Percentiles rank a stretch among this genome's conserved stretches.
Conservation (phyloP, 2,888 invertebrate species). For the Macroteleia sp. region DNA sequence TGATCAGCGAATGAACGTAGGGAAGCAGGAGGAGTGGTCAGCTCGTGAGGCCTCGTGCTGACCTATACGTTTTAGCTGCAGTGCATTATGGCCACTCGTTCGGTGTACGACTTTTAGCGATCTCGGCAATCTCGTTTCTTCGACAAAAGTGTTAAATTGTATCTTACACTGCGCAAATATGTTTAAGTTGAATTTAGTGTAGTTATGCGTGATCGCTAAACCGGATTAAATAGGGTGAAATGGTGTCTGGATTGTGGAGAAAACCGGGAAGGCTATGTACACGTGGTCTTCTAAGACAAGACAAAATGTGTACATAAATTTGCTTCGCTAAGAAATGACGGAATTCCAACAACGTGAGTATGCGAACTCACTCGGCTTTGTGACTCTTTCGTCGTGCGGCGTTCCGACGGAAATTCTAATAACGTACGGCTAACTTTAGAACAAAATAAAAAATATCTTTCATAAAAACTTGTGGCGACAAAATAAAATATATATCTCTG, state of each 20-base stretch:
- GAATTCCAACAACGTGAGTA: slow-evolving; percentile 58
- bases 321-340: slow-evolving; percentile 32
- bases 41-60: slow-evolving; percentile 78
- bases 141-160: slow-evolving; percentile 31
- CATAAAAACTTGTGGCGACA: too few species aligned
- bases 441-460: slow-evolving; percentile 1
- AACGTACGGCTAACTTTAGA: slow-evolving; percentile 21
- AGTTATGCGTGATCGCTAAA: slow-evolving; percentile 34
- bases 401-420: slow-evolving; percentile 48
- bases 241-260: slow-evolving; percentile 48
- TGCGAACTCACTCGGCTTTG: slow-evolving; percentile 26
- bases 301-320: slow-evolving; percentile 48
- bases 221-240: slow-evolving; percentile 35
- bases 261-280: slow-evolving; percentile 29
- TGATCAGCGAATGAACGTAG: slow-evolving; percentile 77
- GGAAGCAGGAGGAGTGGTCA: slow-evolving; percentile 81
- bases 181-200: slow-evolving; percentile 36
- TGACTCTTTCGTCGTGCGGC: slow-evolving; percentile 34
- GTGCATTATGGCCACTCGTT: slow-evolving; percentile 82
- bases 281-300: slow-evolving; percentile 50
- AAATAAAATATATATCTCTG: not conserved
- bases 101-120: slow-evolving; percentile 60
- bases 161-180: slow-evolving; percentile 21
- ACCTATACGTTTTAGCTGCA: slow-evolving; percentile 82
- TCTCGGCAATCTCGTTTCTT: slow-evolving; percentile 42